phyloP scores from a whole-genome alignment of 2,888 invertebrate species.

The Cephonodes hylas region DNA sequence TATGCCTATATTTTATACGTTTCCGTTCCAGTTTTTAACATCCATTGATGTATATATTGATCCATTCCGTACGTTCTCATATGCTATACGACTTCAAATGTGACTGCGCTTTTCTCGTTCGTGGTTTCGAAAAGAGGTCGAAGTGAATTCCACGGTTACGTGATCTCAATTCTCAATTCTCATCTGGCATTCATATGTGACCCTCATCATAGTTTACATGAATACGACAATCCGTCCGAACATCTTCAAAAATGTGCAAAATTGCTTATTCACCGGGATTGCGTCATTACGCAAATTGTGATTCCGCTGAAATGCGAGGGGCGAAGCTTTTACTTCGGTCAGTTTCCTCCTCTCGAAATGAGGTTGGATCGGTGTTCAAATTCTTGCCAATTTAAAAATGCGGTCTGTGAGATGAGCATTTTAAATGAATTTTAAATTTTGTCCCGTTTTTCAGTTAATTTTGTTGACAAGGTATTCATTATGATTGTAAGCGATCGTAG shows the following conservation, averaged over 20 bases:
- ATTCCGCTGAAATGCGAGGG: background rate
- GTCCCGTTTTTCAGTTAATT: background rate
- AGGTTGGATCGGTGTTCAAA: background rate
- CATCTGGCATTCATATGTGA: background rate
- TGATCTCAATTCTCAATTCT: background rate
- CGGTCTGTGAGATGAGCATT: background rate
- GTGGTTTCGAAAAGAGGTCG: too few species aligned
- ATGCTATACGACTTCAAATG: too few species aligned
- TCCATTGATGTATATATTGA: too few species aligned
- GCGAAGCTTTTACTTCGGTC: conserved; percentile 3
- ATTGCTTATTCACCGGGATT: conserved; percentile 6
- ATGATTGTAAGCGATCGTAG: background rate
- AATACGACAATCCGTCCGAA: conserved; percentile 4
- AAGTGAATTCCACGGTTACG: background rate
- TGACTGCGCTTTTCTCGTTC: background rate
- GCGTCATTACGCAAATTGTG: conserved; percentile 10
- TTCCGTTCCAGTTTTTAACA: too few species aligned
- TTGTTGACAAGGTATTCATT: background rate
- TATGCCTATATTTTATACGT: too few species aligned
- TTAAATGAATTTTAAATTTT: background rate
- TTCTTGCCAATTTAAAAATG: background rate
- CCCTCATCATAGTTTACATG: conserved; percentile 7
- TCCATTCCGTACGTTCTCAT: too few species aligned
- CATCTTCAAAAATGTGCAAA: conserved; percentile 2
- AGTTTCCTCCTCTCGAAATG: conserved; percentile 1